These are phyloP conservation scores for Tichodroma muraria DNA, from an alignment of 2,113 vertebrate genomes.

Conservation along the genomic window DNA sequence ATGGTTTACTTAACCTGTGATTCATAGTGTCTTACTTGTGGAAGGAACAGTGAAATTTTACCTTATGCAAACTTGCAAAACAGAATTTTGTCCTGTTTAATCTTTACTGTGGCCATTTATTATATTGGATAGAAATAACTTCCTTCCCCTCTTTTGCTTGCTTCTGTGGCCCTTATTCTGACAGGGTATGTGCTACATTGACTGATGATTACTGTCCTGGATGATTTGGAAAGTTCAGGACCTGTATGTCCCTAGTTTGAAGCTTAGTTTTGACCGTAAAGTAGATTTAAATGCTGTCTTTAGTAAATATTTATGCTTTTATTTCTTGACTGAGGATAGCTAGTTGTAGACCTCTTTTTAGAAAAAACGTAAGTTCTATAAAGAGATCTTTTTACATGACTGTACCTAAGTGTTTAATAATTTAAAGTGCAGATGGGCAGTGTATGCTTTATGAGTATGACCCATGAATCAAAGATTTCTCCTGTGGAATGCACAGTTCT, in stretches of 20 bases:
- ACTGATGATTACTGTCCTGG: background rate
- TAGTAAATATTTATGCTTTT: background rate
- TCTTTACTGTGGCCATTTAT: background rate
- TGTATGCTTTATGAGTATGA: background rate
- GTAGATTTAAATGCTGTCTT: background rate
- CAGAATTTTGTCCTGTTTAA: background rate
- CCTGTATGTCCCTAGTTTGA: background rate
- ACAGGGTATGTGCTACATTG: fast-evolving
- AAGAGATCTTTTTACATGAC: background rate
- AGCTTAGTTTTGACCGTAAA: background rate
- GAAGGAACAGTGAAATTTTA: background rate
- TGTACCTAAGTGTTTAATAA: background rate
- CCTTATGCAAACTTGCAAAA: background rate
- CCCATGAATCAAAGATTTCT: background rate
- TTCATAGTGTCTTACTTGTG: background rate
- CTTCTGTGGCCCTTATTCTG: background rate
- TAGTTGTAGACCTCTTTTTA: background rate
- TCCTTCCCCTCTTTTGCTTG: background rate
- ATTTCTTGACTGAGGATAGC: background rate
- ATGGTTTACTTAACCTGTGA: background rate
- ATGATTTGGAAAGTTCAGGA: background rate
- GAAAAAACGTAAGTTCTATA: fast-evolving
- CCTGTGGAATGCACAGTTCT: background rate
- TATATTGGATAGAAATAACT: background rate
- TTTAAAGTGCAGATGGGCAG: background rate